These are phyloP conservation scores for Agrenia bidenticulata DNA, from an alignment of 2,888 invertebrate species.

Conservation along the genomic window DNA sequence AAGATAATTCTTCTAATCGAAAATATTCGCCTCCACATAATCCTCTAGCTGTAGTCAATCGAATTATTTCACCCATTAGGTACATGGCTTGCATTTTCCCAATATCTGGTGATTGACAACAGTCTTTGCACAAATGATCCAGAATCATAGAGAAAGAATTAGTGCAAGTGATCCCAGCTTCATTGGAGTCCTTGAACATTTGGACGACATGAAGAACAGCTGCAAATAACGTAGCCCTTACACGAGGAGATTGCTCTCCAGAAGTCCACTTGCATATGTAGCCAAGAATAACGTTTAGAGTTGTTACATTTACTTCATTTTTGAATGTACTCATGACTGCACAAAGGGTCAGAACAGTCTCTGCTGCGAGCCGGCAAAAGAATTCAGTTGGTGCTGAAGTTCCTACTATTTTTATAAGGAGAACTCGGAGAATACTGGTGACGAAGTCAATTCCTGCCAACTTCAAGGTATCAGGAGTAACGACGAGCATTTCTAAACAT, in stretches of 20 bases:
- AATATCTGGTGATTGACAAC: constrained; percentile 41
- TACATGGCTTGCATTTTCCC: constrained; percentile 49
- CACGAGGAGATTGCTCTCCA: constrained; percentile 33
- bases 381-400: constrained; percentile 29
- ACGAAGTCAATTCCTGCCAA: constrained; percentile 41
- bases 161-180: constrained; percentile 23
- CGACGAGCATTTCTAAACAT: constrained; percentile 48
- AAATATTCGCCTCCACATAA: constrained; percentile 29
- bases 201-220: constrained; percentile 77
- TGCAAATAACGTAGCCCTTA: constrained; percentile 82
- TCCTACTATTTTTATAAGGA: constrained; percentile 37
- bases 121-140: constrained; percentile 44
- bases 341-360: constrained; percentile 43
- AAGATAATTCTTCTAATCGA: no score
- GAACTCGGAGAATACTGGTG: constrained; percentile 35
- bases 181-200: constrained; percentile 57
- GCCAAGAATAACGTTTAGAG: constrained; percentile 44
- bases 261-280: constrained; percentile 44
- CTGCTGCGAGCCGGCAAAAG: constrained; percentile 46
- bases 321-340: constrained; percentile 37
- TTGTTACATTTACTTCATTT: constrained; percentile 30
- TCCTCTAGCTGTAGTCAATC: constrained; percentile 38
- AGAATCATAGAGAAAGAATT: constrained; percentile 43
- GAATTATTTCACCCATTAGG: constrained; percentile 50
- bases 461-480: constrained; percentile 28